phyloP scores from a whole-genome alignment of 2,888 invertebrate species.

The Stenchaetothrips biformis region DNA sequence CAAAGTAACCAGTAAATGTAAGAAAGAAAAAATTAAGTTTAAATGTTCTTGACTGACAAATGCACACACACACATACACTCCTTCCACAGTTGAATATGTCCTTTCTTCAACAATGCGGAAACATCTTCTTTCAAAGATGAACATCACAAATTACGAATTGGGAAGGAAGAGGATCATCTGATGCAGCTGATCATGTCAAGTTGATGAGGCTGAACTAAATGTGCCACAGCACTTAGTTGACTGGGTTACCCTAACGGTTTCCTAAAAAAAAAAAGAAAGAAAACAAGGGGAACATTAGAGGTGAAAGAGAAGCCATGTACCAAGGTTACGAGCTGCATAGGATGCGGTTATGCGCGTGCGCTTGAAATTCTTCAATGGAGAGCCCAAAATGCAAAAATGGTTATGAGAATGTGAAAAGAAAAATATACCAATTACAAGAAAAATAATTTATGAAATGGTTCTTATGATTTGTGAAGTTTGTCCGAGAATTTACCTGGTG shows the following conservation, averaged over 20 bases:
- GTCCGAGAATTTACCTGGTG: neutral
- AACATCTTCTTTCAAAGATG: constrained; percentile 10
- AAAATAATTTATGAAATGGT: too few species aligned
- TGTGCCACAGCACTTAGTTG: constrained; percentile 9
- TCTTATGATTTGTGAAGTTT: too few species aligned
- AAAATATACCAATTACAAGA: too few species aligned
- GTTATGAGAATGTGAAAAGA: too few species aligned
- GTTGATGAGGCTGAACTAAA: constrained; percentile 12
- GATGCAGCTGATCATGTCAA: constrained; percentile 7
- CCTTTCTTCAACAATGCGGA: neutral
- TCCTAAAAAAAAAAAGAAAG: neutral
- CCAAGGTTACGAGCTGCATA: too few species aligned
- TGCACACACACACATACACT: neutral
- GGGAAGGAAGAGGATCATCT: constrained; percentile 11
- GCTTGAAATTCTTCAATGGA: too few species aligned
- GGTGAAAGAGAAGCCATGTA: too few species aligned
- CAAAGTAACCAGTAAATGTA: neutral
- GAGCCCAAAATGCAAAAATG: too few species aligned
- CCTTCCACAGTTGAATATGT: constrained; percentile 21
- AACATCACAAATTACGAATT: neutral
- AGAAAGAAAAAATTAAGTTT: neutral
- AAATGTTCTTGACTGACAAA: neutral
- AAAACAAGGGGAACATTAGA: too few species aligned
- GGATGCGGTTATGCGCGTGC: too few species aligned
- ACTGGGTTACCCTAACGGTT: constrained; percentile 11